A percentile compares a stretch with the other conserved stretches of the same genome.
These are phyloP conservation scores for Acleris sparsana DNA, from an alignment of 2,888 invertebrate species.

Conservation along the genomic window DNA sequence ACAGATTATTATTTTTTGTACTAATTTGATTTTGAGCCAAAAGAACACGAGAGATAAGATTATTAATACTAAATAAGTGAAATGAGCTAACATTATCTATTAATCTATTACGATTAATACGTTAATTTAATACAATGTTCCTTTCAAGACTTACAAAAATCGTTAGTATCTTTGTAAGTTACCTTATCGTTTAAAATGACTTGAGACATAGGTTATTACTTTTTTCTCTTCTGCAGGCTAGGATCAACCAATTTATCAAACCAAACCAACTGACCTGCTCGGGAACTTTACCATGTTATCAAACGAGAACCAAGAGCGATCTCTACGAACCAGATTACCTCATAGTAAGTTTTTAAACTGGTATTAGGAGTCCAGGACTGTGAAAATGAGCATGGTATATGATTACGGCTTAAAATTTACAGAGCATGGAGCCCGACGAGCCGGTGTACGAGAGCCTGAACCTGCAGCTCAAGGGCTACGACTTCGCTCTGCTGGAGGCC, in stretches of 20 bases:
- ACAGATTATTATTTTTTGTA: too few relatives aligned
- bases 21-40: too few relatives aligned
- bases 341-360: constrained; percentile 80
- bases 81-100: too few relatives aligned
- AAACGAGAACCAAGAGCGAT: constrained; percentile 63
- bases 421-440: constrained; percentile 86
- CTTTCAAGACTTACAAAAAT: not conserved
- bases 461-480: constrained; percentile 92
- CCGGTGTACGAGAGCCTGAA: constrained; percentile 90
- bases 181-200: not conserved
- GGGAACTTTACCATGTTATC: constrained; percentile 46
- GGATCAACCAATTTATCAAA: constrained; percentile 46
- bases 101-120: not conserved
- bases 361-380: constrained; percentile 7
- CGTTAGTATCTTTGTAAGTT: constrained; percentile 14
- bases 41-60: too few relatives aligned
- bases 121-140: not conserved
- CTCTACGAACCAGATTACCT: constrained; percentile 90
- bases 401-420: constrained; percentile 48
- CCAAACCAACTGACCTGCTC: constrained; percentile 38
- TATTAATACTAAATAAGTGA: too few relatives aligned
- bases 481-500: constrained; percentile 90
- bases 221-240: constrained; percentile 52
- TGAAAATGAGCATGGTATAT: not conserved
- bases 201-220: constrained; percentile 6